Base-by-base conservation (phyloP, 2,113 vertebrate genomes). In the Mustelus asterias region DNA sequence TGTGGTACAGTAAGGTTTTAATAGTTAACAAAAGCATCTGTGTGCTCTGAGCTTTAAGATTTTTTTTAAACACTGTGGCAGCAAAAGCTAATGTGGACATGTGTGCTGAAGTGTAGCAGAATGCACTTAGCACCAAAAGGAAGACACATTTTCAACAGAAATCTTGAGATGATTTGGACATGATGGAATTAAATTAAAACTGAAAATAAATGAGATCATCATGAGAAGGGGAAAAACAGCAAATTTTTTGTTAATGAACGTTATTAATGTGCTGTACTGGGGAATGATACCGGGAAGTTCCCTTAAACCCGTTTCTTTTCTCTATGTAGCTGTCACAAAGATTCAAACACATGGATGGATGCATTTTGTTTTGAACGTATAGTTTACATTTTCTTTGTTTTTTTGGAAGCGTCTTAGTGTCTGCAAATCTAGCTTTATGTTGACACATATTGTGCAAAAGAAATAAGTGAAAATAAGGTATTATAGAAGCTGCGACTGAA, bases 381-480 rank as follows among this genome's bases (percentile, higher is more conserved):
- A 76, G 94, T 95, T 95, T 72, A 95, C 16, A 76, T 95, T 76
- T 76, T 70, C 44, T 72, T 67, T 24, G 24, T 54, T 72, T 95
- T 5, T 95, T 95, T 95, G 22, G 44, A 41, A 54, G 94, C 54
- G 90, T 63, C 67, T 72, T 41, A 18, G 24, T 95, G 94, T 20
- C 69, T 95, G 41, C 41, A 72, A 95, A 76, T 95, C 69, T 72
- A 63, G 63, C 37, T 72, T 95, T 76, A 95, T 95, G 94, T 95
- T 95, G 44, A 54, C 94, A 95, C 67, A 95, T 26, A 70, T 65
- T 95, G 69, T 72, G 69, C 94, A 95, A 70, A 95, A 72, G 94
- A 33, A 29, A 72, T 95, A 95, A 70, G 65, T 95, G 44, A 95
- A 95, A 95, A 70, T 54, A 29, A 72, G 94, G 24, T 95, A 76